These are phyloP conservation scores for Acrocephalus kingi DNA, from an alignment of 2,113 vertebrate species.

Conservation along the genomic window DNA sequence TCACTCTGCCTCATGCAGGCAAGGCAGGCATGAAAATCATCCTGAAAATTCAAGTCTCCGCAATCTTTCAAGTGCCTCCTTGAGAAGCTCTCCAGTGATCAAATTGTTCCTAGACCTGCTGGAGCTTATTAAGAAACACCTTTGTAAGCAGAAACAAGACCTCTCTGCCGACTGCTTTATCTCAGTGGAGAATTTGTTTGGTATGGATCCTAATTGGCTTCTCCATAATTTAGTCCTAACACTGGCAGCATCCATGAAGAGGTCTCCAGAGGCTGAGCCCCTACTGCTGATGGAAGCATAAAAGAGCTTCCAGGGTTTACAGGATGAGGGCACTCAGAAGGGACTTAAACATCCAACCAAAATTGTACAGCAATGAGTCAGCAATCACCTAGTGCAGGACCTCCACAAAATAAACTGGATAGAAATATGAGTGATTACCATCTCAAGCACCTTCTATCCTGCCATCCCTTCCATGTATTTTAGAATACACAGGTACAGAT, in stretches of 20 bases:
- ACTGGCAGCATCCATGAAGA: background rate
- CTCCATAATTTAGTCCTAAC: background rate
- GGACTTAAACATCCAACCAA: background rate
- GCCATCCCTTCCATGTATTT: fast-evolving
- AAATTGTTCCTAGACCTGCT: background rate
- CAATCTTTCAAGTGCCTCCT: background rate
- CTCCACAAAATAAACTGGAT: background rate
- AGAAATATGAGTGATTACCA: background rate
- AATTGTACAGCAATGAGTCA: background rate
- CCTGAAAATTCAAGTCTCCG: background rate
- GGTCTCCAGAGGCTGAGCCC: background rate
- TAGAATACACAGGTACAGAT: background rate
- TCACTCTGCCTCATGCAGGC: background rate
- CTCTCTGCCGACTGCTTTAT: background rate
- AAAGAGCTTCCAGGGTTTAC: background rate
- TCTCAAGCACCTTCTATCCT: background rate
- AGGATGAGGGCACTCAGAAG: background rate
- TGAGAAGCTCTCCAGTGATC: background rate
- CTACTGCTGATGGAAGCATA: background rate
- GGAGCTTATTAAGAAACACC: background rate
- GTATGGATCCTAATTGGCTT: background rate
- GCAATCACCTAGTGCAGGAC: background rate
- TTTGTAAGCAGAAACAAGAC: background rate
- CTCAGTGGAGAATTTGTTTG: background rate
- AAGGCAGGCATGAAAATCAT: background rate